phyloP scores from a whole-genome alignment of 2,113 vertebrate species.

The Aptenodytes forsteri region DNA sequence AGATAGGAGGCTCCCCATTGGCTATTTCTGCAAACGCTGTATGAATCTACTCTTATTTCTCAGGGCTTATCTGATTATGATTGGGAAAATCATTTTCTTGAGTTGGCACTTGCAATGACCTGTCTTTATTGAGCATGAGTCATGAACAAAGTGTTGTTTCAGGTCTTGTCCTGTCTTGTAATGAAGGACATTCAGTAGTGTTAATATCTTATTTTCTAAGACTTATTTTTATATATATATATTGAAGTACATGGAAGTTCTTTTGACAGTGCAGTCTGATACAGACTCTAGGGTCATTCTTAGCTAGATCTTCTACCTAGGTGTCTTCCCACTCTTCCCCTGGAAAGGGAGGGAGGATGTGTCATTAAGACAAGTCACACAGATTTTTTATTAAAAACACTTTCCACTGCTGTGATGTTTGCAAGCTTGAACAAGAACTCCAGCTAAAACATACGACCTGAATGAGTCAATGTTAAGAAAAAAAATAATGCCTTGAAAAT shows the following conservation, averaged over 20 bases:
- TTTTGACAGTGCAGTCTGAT: constrained; percentile 14
- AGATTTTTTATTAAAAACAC: constrained; percentile 46
- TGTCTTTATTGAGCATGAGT: not conserved
- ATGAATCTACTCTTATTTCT: constrained; percentile 29
- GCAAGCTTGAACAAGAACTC: constrained; percentile 50
- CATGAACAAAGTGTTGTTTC: not conserved
- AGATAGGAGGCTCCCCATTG: constrained; percentile 7
- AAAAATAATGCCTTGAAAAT: not conserved
- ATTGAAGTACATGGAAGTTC: not conserved
- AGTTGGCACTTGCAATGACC: not conserved
- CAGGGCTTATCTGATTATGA: constrained; percentile 18
- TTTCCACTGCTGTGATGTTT: constrained; percentile 47
- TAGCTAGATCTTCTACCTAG: not conserved
- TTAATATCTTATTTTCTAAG: constrained; percentile 15
- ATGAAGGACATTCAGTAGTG: not conserved
- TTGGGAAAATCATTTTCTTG: not conserved
- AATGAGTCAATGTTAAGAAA: not conserved
- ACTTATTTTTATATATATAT: not conserved
- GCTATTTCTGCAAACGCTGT: not conserved
- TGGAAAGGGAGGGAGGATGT: constrained; percentile 6
- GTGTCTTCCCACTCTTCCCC: not conserved
- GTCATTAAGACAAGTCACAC: constrained; percentile 23
- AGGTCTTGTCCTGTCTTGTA: not conserved
- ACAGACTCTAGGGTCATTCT: not conserved
- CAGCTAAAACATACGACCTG: constrained; percentile 38